Percentiles rank a stretch among this genome's conserved stretches.
Conservation (phyloP, 2,113 vertebrate genomes). For the Limnothrissa miodon region DNA sequence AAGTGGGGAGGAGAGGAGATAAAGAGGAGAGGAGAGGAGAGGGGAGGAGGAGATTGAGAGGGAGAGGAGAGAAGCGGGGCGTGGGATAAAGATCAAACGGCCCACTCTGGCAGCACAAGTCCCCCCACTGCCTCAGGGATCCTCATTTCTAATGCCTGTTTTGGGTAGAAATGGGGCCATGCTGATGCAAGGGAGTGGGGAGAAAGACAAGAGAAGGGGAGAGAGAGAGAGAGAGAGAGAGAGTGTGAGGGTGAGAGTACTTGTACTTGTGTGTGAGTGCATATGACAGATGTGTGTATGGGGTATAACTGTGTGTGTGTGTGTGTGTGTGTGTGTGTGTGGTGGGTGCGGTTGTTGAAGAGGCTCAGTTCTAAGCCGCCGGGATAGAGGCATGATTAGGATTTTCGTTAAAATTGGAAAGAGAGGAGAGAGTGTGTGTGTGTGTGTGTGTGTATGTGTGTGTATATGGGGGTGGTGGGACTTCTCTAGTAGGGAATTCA, state of each 20-base stretch:
- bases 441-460: neutral
- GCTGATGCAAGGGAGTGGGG: conserved; percentile 15
- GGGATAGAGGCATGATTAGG: conserved; percentile 46
- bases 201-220: neutral
- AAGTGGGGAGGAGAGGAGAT: too few relatives aligned
- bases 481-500: conserved; percentile 36
- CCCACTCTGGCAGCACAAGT: conserved; percentile 39
- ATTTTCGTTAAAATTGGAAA: conserved; percentile 59
- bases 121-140: conserved; percentile 33
- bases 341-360: conserved; percentile 19
- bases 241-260: neutral
- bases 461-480: neutral
- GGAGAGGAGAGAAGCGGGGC: too few relatives aligned
- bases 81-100: conserved; percentile 60
- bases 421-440: conserved; percentile 18
- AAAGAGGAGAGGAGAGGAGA: too few relatives aligned
- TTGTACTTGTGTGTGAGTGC: neutral
- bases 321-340: conserved; percentile 1
- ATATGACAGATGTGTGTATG: neutral
- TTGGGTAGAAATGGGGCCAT: conserved; percentile 39
- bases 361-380: conserved; percentile 43
- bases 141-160: conserved; percentile 16
- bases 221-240: neutral
- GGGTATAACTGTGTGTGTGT: neutral
- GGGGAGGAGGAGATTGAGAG: too few relatives aligned